Evolutionary conservation across 2,113 vertebrate genomes (phyloP).

Genomic region (Notechis scutatus): DNA sequence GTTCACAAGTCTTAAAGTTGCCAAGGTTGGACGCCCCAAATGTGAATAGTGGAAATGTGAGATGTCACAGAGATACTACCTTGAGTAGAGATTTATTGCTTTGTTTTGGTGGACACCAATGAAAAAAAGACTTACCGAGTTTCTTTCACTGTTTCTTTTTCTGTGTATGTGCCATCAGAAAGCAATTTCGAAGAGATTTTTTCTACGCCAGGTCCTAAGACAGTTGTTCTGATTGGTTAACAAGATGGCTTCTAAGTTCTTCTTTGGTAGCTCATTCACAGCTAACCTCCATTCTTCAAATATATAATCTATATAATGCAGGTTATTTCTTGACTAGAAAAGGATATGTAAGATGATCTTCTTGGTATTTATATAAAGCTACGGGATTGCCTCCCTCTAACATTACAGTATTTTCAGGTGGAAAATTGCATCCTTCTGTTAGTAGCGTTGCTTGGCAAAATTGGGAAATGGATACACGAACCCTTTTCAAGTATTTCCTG

Average conservation of each 20-base stretch:
- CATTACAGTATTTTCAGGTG: background rate
- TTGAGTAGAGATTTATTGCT: background rate
- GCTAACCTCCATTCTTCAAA: background rate
- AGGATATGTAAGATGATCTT: background rate
- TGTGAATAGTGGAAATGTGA: background rate
- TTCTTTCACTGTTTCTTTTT: background rate
- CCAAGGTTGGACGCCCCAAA: background rate
- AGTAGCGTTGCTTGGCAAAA: background rate
- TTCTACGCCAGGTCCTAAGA: background rate
- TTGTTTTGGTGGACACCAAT: background rate
- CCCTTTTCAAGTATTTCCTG: background rate
- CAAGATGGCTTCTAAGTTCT: background rate
- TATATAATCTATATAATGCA: background rate
- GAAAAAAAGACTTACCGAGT: background rate
- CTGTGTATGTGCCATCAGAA: background rate
- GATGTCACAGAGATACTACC: background rate
- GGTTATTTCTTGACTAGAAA: background rate
- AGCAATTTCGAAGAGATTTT: background rate
- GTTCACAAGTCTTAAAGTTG: no score
- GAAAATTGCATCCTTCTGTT: background rate
- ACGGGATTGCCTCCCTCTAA: background rate
- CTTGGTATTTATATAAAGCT: background rate
- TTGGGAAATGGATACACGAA: background rate
- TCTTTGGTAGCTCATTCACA: background rate
- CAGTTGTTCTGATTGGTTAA: background rate